Evolutionary conservation across 2,113 vertebrate genomes (phyloP), one percentile per base, ranked within the genome.

Genomic region (Varanus salvator): DNA sequence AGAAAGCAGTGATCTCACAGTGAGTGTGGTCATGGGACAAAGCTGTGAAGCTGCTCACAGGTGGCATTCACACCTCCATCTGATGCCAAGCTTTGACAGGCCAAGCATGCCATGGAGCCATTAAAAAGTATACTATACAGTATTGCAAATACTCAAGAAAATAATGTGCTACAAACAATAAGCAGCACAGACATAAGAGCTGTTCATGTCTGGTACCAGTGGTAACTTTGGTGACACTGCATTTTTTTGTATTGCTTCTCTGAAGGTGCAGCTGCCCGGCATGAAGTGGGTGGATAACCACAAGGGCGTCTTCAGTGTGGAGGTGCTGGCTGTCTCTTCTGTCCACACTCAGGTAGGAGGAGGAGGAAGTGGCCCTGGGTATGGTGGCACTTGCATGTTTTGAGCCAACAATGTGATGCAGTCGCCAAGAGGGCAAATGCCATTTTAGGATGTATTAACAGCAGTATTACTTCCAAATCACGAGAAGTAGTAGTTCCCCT

Each of bases 251-350:
- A 17, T 44, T 80, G n/a, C 69, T 76, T 12, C 6, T 85, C 11
- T 69, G 2, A 82, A 99, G 98, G 98, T 99, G 80, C 98, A 98
- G 93, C 97, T 99, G 78, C 98, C 98, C 4, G 98, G 98, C 87
- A 98, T 98, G 98, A 98, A 98, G 94, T 98, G 98, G 98, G 98
- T 99, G 95, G 98, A 99, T 83, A 98, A 98, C 81, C 98, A 99
- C 96, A 99, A 98, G 95, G 97, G 96, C 3, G 98, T 99, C 68
- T 99, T 99, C 95, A 98, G 93, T 21, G 98, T 99, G 31, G 98
- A 98, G 86, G 97, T 99, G 93, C 96, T 95, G 0, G 98, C 98
- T 0, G 97, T 96, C 3, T 99, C 98, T 29, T 99, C 98, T 0
- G 98, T 98, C 94, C 98, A 99, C 94, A 98, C 98, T 76, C 98